Conservation (phyloP, 1,140 invertebrate species). For the Gerris buenoi region DNA sequence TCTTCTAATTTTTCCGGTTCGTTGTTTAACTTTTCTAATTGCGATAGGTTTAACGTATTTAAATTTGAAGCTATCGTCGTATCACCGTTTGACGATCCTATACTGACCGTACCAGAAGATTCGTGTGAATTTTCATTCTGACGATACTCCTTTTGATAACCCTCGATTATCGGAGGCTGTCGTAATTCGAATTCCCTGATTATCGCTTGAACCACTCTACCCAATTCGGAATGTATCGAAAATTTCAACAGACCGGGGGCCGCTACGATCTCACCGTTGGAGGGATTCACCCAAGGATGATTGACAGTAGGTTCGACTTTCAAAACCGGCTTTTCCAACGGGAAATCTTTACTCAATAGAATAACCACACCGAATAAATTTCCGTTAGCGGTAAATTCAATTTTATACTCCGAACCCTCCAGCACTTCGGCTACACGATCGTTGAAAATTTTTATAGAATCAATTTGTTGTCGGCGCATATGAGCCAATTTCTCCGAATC, state of each 20-base stretch:
- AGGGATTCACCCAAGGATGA: conserved; percentile 51
- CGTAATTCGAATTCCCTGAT: conserved; percentile 56
- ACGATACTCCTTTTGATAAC: neutral
- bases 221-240: conserved; percentile 57
- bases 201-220: conserved; percentile 58
- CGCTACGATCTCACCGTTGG: conserved; percentile 40
- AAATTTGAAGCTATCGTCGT: conserved; percentile 34
- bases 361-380: conserved; percentile 46
- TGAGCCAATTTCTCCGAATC: conserved; percentile 3
- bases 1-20: conserved; percentile 50
- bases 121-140: neutral
- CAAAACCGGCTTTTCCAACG: conserved; percentile 52
- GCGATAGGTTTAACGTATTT: conserved; percentile 44
- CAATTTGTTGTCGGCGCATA: conserved; percentile 37
- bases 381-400: conserved; percentile 45
- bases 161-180: conserved; percentile 32
- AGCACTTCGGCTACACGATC: conserved; percentile 48
- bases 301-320: conserved; percentile 44
- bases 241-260: conserved; percentile 60
- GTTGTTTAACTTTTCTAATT: conserved; percentile 48
- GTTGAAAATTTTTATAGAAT: conserved; percentile 54
- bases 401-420: conserved; percentile 51
- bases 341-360: conserved; percentile 47
- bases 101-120: neutral
- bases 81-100: neutral